Evolutionary conservation across 1,140 invertebrate species (phyloP).

Genomic region (Lepidurus apus): DNA sequence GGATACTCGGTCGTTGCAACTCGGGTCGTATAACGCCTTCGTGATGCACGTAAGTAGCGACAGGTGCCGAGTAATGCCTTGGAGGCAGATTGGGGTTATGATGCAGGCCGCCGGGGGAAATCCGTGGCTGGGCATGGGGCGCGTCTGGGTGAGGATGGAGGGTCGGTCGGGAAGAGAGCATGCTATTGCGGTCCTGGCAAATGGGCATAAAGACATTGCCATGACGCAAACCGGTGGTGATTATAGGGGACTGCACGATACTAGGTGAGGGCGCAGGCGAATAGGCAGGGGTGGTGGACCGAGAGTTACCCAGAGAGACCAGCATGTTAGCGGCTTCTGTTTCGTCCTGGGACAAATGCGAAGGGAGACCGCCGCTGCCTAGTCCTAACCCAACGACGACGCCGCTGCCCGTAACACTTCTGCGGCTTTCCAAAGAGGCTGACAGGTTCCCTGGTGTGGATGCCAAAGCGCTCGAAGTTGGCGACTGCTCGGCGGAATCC

Average conservation of each 20-base stretch:
- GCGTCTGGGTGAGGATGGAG: slow-evolving; percentile 34
- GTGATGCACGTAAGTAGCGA: slow-evolving; percentile 25
- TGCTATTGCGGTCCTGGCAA: slow-evolving; percentile 47
- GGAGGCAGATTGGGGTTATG: not conserved
- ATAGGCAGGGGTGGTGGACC: slow-evolving; percentile 80
- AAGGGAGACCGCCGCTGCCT: slow-evolving; percentile 31
- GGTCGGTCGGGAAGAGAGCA: slow-evolving; percentile 36
- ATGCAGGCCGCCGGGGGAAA: slow-evolving; percentile 10
- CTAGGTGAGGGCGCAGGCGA: slow-evolving; percentile 68
- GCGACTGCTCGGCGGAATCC: slow-evolving; percentile 63
- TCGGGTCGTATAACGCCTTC: slow-evolving; percentile 42
- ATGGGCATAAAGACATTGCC: slow-evolving; percentile 80
- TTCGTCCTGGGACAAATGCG: slow-evolving; percentile 62
- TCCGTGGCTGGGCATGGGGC: slow-evolving; percentile 34
- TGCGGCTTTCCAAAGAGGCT: not conserved
- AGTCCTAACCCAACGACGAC: slow-evolving; percentile 4
- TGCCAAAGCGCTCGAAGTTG: slow-evolving; percentile 61
- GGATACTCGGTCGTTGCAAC: slow-evolving; percentile 36
- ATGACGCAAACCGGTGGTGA: slow-evolving; percentile 56
- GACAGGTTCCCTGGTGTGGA: not conserved
- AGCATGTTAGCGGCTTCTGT: slow-evolving; percentile 90
- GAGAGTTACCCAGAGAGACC: slow-evolving; percentile 87
- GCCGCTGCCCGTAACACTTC: not conserved
- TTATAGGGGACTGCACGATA: slow-evolving; percentile 59
- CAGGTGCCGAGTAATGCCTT: slow-evolving; percentile 30